Evolutionary conservation across 1,140 invertebrate species (phyloP), one percentile per base, ranked within the genome.

Genomic region (Archegozetes longisetosus): DNA sequence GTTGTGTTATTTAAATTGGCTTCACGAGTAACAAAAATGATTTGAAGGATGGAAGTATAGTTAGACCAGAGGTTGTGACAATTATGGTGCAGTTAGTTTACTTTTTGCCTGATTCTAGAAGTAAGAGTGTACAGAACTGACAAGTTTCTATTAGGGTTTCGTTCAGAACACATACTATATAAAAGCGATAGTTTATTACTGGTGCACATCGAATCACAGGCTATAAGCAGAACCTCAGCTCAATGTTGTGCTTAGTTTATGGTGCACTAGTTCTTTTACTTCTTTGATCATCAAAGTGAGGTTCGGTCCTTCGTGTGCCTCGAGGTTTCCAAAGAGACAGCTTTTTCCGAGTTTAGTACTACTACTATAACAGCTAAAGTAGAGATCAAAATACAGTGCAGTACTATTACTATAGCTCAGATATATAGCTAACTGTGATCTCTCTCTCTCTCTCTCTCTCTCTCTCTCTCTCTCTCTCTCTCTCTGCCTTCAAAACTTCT

Each of bases 391-490:
- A 40, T 40, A 40, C n/a, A n/a, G n/a, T n/a, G n/a, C n/a, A n/a
- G n/a, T n/a, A n/a, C n/a, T n/a, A n/a, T n/a, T n/a, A n/a, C n/a
- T n/a, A n/a, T n/a, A n/a, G n/a, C n/a, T 40, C 32, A 6, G 32
- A 9, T 40, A 9, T 40, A 40, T 40, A 6, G 6, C 17, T 40
- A 6, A 40, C 32, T 40, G 6, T 9, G 6, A 40, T 40, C n/a
- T 40, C 32, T 40, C 32, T 40, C 32, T 40, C 32, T 40, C 32
- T 40, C 32, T 40, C 32, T 52, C 50, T 52, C 20, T 52, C 50
- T 52, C 50, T 52, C 50, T 52, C 50, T 52, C 50, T 52, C 50
- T 52, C 50, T 52, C 50, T 9, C 20, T 6, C 50, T 6, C 6
- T 52, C 20, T 52, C 24, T 52, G 4, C 20, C 6, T 23, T 52